Evolutionary conservation across 2,113 vertebrate species (phyloP), one percentile per base, ranked within the genome.

Genomic region (Todiramphus saurophagus): DNA sequence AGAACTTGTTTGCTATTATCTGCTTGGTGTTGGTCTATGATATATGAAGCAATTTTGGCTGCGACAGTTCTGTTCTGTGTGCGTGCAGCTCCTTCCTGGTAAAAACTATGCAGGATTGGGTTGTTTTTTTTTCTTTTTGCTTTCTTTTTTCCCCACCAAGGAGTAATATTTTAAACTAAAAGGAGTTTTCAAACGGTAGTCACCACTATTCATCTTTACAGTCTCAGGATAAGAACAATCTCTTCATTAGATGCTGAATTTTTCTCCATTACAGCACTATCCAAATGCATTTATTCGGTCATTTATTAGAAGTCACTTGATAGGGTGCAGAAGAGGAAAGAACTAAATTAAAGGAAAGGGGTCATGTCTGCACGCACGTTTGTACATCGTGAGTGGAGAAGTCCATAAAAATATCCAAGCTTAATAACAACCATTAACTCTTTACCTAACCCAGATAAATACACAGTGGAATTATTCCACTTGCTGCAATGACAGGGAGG

Each of bases 11-110:
- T 95, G 92, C 94, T 78, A 92, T 96, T 97, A 97, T 97, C 97
- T 95, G 96, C 91, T 87, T 69, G 81, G 77, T 94, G 95, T 80
- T 97, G 86, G 89, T 50, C 90, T 90, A 48, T 97, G 97, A 97
- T 97, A 95, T 91, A 97, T 96, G 97, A 97, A 97, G 93, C 96
- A 97, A 97, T 97, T 97, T 97, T 95, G 83, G 75, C 89, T 92
- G 86, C n/a, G 93, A 95, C 97, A 97, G 60, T 84, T 94, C 87
- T 76, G 83, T 75, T 96, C 66, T 59, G 89, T 73, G 92, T 79
- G 74, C 76, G 79, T 35, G 84, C 77, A 93, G 78, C 55, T 95
- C 62, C 67, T 94, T 76, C 81, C 78, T 80, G 76, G 64, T 64
- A 90, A 92, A 96, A 97, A 95, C 96, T 79, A 37, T 3, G 82